Base-by-base conservation (phyloP, 2,797 vertebrate species). In the Chelmon rostratus region DNA sequence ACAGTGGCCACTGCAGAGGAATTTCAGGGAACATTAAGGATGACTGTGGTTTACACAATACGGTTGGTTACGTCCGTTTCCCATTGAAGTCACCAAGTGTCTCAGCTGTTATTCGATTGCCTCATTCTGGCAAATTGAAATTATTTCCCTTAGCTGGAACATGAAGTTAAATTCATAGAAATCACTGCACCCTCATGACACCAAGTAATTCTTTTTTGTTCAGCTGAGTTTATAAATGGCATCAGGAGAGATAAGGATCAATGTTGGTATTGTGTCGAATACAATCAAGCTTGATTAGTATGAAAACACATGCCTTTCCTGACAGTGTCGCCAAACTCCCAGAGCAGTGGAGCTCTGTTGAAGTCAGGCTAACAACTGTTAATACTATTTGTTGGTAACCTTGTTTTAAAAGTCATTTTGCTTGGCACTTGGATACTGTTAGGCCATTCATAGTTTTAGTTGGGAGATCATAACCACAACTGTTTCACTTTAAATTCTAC, bases 151-250 rank as follows among this genome's bases (percentile, higher is more conserved):
- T n/a, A 38, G 42, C 47, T 2, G 64, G n/a, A 50, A 47, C n/a
- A 16, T 10, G 37, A 12, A 33, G n/a, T 23, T 3, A 1, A 37
- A 40, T n/a, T 63, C 56, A 0, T 33, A n/a, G 62, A 47, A 75
- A 31, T 44, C 49, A 16, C 57, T 35, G 50, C 52, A 1, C 37
- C 23, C 1, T n/a, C 18, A 8, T 52, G 35, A 12, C 9, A 6
- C n/a, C 13, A 0, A 46, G n/a, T 37, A 57, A 69, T 69, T 47
- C 44, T 19, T 53, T 69, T 63, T 75, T 68, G 62, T 75, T 72
- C 31, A 9, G 44, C 19, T 3, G 21, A 31, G 3, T 38, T 66
- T 33, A 1, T 35, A 57, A 40, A n/a, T 11, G 49, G 50, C 25
- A 25, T 13, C 52, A 0, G 42, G 8, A 54, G 19, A 68, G 68